These are phyloP conservation scores for Scrobipalpa atriplicella DNA, from an alignment of 2,888 invertebrate genomes.

Conservation along the genomic window DNA sequence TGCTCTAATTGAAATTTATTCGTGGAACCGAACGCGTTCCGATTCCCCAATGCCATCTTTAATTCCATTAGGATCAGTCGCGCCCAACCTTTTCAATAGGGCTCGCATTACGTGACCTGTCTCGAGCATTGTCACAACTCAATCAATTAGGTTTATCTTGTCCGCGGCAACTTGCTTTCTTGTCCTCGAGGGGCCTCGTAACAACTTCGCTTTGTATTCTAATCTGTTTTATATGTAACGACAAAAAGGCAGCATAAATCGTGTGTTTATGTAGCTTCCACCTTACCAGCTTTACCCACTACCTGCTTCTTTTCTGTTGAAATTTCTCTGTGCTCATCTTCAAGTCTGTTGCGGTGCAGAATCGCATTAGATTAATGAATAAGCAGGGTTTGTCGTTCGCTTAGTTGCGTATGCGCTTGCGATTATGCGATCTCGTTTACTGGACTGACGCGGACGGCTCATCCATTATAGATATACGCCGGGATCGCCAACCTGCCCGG, in stretches of 20 bases:
- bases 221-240: conserved; percentile 18
- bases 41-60: conserved; percentile 56
- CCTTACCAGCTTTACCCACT: not conserved
- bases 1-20: conserved; percentile 80
- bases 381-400: conserved; percentile 56
- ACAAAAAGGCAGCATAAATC: conserved; percentile 11
- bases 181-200: conserved; percentile 6
- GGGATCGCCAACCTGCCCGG: conserved; percentile 23
- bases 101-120: conserved; percentile 26
- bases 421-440: conserved; percentile 76
- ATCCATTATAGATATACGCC: conserved; percentile 78
- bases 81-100: conserved; percentile 28
- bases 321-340: conserved; percentile 20
- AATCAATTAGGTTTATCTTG: conserved; percentile 25
- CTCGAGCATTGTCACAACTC: conserved; percentile 23
- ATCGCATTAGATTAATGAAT: conserved; percentile 62
- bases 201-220: conserved; percentile 21
- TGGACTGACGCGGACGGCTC: conserved; percentile 75
- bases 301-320: too few species aligned
- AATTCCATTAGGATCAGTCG: conserved; percentile 33
- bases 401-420: conserved; percentile 67
- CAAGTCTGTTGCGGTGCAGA: conserved; percentile 3
- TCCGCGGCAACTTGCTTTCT: conserved; percentile 22
- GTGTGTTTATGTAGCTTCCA: not conserved
- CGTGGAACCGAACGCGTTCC: conserved; percentile 52